Evolutionary conservation across 1,140 invertebrate species (phyloP), one percentile per base, ranked within the genome.

Genomic region (Drosophila nannoptera): DNA sequence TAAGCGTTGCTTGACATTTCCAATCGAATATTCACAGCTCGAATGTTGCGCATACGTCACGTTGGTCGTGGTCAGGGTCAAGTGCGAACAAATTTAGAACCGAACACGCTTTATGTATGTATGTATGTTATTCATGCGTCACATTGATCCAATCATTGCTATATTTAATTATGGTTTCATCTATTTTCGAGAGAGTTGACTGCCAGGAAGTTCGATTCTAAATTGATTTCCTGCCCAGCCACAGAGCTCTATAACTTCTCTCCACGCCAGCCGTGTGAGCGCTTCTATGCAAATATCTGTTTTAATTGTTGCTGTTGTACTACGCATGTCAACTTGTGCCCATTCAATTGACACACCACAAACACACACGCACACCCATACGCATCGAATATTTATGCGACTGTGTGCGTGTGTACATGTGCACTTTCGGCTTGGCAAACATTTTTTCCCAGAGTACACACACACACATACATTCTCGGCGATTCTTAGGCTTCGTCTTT

Each of bases 271-370:
- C 1, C 22, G 32, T 16, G 14, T 53, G 50, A 12, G 40, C 22
- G 22, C 22, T 60, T 61, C 60, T 78, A 75, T 73, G 73, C 76
- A 76, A 84, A 84, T 76, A 84, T 84, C 72, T 73, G 78, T 81
- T 86, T 80, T 81, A 87, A 81, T 86, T 86, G 81, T 84, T 84
- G 70, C 84, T 84, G 76, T 78, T 86, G 81, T 76, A 86, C 77
- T 84, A 84, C 80, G 80, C 80, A 84, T 84, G 80, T 86, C 77
- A 86, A 84, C 80, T 83, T 83, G 66, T 80, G 59, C 76, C 73
- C 61, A 73, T 84, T 76, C 81, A 84, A 80, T 84, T 81, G 75
- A 76, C 75, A 63, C 70, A 68, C 14, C 36, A 42, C 14, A 40
- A 40, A 35, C 36, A 53, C 32, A 31, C 61, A 48, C 62, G 49